These are phyloP conservation scores for Cervus canadensis DNA, from an alignment of 2,113 vertebrate species.

Conservation along the genomic window DNA sequence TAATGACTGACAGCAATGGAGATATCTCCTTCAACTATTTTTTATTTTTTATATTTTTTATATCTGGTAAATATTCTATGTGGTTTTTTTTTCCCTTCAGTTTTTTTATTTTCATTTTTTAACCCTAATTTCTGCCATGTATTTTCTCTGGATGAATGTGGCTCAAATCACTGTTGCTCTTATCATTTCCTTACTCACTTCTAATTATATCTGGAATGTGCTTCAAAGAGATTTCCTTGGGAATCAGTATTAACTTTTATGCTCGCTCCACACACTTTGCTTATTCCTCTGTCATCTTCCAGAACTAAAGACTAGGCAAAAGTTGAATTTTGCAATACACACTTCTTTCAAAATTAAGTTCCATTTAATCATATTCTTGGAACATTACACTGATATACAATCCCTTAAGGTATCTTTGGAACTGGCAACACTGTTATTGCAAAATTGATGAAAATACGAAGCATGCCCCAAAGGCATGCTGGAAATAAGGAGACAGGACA, in stretches of 20 bases:
- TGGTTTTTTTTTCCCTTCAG: background rate
- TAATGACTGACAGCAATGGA: background rate
- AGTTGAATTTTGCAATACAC: conserved; percentile 52
- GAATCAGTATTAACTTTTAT: background rate
- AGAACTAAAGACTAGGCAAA: conserved; percentile 14
- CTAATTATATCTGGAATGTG: background rate
- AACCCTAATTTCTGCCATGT: background rate
- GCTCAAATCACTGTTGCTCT: background rate
- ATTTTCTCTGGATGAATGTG: background rate
- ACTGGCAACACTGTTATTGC: conserved; percentile 43
- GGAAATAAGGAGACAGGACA: background rate
- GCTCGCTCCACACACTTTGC: background rate
- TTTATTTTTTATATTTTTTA: background rate
- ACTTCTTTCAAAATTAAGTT: conserved; percentile 19
- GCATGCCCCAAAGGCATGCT: background rate
- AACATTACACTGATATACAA: conserved; percentile 27
- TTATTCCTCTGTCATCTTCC: background rate
- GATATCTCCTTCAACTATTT: background rate
- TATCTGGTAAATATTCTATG: background rate
- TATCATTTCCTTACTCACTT: conserved; percentile 22
- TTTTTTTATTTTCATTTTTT: background rate
- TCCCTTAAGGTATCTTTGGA: conserved; percentile 24
- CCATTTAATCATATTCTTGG: conserved; percentile 45
- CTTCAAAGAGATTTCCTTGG: background rate
- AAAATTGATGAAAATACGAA: conserved; percentile 20